These are phyloP conservation scores for Drosophila emarginata DNA, from an alignment of 2,888 invertebrate species.

Conservation along the genomic window DNA sequence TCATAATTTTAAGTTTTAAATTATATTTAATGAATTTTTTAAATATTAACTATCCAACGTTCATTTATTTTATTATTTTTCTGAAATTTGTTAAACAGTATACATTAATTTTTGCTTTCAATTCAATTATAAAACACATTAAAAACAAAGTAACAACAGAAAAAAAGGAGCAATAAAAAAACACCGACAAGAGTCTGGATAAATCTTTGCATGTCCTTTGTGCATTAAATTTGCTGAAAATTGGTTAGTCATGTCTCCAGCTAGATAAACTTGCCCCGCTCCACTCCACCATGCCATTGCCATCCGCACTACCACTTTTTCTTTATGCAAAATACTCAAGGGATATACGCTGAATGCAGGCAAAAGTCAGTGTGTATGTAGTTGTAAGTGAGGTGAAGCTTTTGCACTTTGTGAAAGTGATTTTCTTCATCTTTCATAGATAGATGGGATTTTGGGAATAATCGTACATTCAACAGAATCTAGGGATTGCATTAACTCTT, in stretches of 20 bases:
- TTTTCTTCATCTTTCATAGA: slow-evolving; percentile 51
- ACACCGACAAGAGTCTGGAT: slow-evolving; percentile 40
- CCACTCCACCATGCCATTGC: not conserved
- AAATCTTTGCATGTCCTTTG: slow-evolving; percentile 62
- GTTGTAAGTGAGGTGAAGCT: slow-evolving; percentile 9
- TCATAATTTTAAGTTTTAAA: too few relatives aligned
- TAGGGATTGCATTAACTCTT: slow-evolving; percentile 61
- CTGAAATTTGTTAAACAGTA: slow-evolving; percentile 38
- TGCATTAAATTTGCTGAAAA: slow-evolving; percentile 78
- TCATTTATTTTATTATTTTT: too few relatives aligned
- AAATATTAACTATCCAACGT: too few relatives aligned
- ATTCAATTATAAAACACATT: slow-evolving; percentile 71
- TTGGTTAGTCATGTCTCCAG: slow-evolving; percentile 75
- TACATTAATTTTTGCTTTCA: slow-evolving; percentile 61
- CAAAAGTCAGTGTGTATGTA: too few relatives aligned
- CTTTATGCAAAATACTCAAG: slow-evolving; percentile 49
- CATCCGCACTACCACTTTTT: not conserved
- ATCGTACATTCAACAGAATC: slow-evolving; percentile 20
- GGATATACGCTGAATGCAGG: slow-evolving; percentile 47
- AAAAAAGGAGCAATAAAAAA: not conserved
- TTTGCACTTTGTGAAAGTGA: slow-evolving; percentile 71
- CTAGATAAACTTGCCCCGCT: slow-evolving; percentile 65
- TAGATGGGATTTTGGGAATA: slow-evolving; percentile 65
- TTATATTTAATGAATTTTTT: too few relatives aligned
- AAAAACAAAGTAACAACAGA: slow-evolving; percentile 44